A percentile compares a stretch with the other conserved stretches of the same genome.
phyloP scores from a whole-genome alignment of 2,113 vertebrate species.

The Urocitellus parryii region DNA sequence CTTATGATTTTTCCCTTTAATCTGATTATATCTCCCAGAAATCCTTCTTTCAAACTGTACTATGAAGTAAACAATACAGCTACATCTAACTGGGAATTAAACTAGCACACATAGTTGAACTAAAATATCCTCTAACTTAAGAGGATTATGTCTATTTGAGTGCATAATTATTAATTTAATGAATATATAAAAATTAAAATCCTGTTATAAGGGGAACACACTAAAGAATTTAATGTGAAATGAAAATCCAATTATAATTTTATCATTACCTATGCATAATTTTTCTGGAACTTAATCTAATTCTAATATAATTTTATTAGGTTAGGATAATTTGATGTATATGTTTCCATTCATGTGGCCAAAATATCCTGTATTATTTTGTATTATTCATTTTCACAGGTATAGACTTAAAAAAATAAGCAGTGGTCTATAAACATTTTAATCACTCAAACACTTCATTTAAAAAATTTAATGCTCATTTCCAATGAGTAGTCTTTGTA shows the following conservation, averaged over 20 bases:
- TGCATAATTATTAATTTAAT: not conserved
- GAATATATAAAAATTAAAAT: not conserved
- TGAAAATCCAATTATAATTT: not conserved
- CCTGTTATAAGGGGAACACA: not conserved
- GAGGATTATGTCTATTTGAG: not conserved
- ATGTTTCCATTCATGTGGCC: not conserved
- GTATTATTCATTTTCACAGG: not conserved
- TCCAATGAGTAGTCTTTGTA: not conserved
- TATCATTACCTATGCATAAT: not conserved
- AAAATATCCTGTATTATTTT: not conserved
- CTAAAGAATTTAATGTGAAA: not conserved
- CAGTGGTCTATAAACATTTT: not conserved
- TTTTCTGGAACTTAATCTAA: not conserved
- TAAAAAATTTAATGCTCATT: not conserved
- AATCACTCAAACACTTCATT: not conserved
- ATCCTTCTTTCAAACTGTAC: not conserved
- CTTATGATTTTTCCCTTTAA: not conserved
- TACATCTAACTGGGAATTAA: not conserved
- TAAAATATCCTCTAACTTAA: not conserved
- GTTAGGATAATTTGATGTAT: not conserved
- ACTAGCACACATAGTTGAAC: not conserved
- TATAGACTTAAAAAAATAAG: not conserved
- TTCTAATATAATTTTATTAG: not conserved
- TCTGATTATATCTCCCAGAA: not conserved
- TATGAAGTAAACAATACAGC: not conserved